phyloP scores from a whole-genome alignment of 2,888 invertebrate species.

The Hylaea fasciaria region DNA sequence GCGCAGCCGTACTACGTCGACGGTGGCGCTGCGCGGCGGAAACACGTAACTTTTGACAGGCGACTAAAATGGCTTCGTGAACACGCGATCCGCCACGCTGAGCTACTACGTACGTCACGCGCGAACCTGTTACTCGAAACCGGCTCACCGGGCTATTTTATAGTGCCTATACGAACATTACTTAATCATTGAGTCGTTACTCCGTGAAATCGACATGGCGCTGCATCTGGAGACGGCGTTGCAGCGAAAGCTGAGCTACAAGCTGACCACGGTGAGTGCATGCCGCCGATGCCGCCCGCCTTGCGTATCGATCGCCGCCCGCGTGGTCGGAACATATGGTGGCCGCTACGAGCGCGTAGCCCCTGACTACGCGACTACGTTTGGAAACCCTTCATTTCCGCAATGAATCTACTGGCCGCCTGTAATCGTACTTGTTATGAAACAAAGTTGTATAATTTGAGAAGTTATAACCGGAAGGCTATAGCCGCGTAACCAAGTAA shows the following conservation, averaged over 20 bases:
- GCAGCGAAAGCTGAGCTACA: slow-evolving; percentile 83
- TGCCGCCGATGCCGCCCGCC: slow-evolving; percentile 67
- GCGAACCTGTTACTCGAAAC: slow-evolving; percentile 73
- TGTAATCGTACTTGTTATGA: slow-evolving; percentile 54
- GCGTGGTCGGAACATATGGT: slow-evolving; percentile 81
- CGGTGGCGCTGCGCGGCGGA: slow-evolving; percentile 69
- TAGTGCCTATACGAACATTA: slow-evolving; percentile 68
- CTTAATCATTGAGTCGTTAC: slow-evolving; percentile 55
- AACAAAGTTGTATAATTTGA: slow-evolving; percentile 41
- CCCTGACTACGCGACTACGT: slow-evolving; percentile 58
- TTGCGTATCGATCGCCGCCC: slow-evolving; percentile 75
- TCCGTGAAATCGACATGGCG: slow-evolving; percentile 65
- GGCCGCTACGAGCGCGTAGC: slow-evolving; percentile 65
- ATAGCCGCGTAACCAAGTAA: slow-evolving; percentile 62
- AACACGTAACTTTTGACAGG: slow-evolving; percentile 73
- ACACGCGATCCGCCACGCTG: slow-evolving; percentile 79
- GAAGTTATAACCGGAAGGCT: slow-evolving; percentile 38
- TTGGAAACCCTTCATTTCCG: slow-evolving; percentile 51
- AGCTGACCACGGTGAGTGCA: slow-evolving; percentile 84
- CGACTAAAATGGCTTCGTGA: slow-evolving; percentile 82
- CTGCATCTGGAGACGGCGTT: slow-evolving; percentile 81
- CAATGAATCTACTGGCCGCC: slow-evolving; percentile 46
- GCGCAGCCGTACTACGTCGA: slow-evolving; percentile 76
- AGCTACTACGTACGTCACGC: slow-evolving; percentile 71
- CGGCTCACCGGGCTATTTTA: slow-evolving; percentile 70